phyloP scores from a whole-genome alignment of 2,888 invertebrate species.

The Stenotaenia linearis region DNA sequence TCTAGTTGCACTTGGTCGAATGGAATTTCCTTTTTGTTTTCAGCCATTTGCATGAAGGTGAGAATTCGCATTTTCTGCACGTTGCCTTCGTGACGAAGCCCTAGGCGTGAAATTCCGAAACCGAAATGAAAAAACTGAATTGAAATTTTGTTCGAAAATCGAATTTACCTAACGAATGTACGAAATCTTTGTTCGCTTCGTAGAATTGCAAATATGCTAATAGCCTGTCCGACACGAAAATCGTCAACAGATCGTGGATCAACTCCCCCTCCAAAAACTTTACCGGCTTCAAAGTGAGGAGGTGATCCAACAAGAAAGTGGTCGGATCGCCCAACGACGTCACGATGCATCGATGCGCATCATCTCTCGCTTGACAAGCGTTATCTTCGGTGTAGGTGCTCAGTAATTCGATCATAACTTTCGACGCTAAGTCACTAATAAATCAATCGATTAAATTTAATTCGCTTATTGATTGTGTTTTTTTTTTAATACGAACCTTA shows the following conservation, averaged over 20 bases:
- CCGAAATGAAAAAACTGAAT: no score
- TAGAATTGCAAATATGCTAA: slow-evolving; percentile 90
- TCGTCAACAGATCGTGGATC: slow-evolving; percentile 86
- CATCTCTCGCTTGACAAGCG: slow-evolving; percentile 91
- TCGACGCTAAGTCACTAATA: slow-evolving; percentile 77
- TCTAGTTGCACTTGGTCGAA: slow-evolving; percentile 83
- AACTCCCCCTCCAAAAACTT: slow-evolving; percentile 82
- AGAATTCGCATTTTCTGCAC: slow-evolving; percentile 94
- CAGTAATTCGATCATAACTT: slow-evolving; percentile 93
- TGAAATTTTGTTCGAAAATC: no score
- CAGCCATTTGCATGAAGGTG: slow-evolving; percentile 96
- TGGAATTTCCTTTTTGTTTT: slow-evolving; percentile 84
- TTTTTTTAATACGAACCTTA: slow-evolving; percentile 59
- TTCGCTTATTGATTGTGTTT: no score
- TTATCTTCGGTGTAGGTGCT: slow-evolving; percentile 96
- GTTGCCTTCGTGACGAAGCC: slow-evolving; percentile 88
- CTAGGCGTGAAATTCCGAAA: no score
- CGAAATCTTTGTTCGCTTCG: slow-evolving; percentile 84
- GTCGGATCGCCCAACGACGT: slow-evolving; percentile 92
- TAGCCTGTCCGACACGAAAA: slow-evolving; percentile 91
- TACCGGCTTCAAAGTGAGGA: slow-evolving; percentile 88
- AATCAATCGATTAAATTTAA: neutral
- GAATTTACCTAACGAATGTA: slow-evolving; percentile 56
- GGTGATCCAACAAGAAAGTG: slow-evolving; percentile 89
- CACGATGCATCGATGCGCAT: slow-evolving; percentile 90